Percentiles rank a stretch among this genome's conserved stretches.
Evolutionary conservation across 2,888 invertebrate genomes (phyloP).

Genomic region (Phymatocera aterrima): DNA sequence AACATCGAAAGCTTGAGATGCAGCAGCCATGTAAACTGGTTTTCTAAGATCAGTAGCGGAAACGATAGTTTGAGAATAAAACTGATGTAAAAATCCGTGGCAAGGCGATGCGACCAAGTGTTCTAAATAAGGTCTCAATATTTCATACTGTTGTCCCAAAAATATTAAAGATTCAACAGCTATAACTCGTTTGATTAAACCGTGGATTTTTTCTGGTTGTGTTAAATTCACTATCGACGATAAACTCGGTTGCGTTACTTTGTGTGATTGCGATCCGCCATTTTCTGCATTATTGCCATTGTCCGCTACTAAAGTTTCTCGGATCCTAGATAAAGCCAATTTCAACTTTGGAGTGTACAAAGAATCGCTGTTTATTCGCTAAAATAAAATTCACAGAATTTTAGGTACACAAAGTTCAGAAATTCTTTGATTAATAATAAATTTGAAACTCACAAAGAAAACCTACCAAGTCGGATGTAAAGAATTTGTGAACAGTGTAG

Average conservation of each 20-base stretch:
- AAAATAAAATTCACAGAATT: slow-evolving; percentile 28
- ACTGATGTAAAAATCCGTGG: slow-evolving; percentile 83
- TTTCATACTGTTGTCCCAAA: slow-evolving; percentile 90
- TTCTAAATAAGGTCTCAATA: slow-evolving; percentile 90
- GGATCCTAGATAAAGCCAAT: slow-evolving; percentile 86
- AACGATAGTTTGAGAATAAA: slow-evolving; percentile 84
- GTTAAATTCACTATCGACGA: slow-evolving; percentile 82
- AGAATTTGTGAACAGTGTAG: slow-evolving; percentile 91
- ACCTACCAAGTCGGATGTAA: slow-evolving; percentile 85
- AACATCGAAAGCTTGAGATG: slow-evolving; percentile 87
- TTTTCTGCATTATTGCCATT: slow-evolving; percentile 65
- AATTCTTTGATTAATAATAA: background rate
- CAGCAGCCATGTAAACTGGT: slow-evolving; percentile 92
- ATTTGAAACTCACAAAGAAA: slow-evolving; percentile 29
- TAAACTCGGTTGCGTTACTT: slow-evolving; percentile 77
- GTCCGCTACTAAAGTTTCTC: slow-evolving; percentile 82
- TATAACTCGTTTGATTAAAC: slow-evolving; percentile 90
- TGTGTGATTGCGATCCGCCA: slow-evolving; percentile 71
- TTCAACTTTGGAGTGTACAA: slow-evolving; percentile 84
- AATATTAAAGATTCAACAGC: slow-evolving; percentile 96
- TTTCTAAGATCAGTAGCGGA: slow-evolving; percentile 86
- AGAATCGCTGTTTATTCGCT: slow-evolving; percentile 76
- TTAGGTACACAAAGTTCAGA: background rate
- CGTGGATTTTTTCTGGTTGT: slow-evolving; percentile 86
- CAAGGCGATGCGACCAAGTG: slow-evolving; percentile 83